These are phyloP conservation scores for Nemurella pictetii DNA, from an alignment of 2,888 invertebrate species.

Conservation along the genomic window DNA sequence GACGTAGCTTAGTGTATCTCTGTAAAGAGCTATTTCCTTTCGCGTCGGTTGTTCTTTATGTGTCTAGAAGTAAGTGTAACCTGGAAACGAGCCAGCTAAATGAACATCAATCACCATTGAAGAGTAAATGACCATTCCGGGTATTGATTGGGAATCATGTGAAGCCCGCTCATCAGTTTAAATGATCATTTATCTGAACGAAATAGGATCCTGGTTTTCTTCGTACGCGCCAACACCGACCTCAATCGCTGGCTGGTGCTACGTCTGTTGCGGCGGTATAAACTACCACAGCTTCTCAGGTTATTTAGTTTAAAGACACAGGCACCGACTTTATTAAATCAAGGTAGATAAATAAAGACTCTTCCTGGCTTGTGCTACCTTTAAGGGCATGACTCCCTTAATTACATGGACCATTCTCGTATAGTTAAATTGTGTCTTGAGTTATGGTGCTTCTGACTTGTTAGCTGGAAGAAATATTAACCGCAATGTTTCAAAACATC, in stretches of 20 bases:
- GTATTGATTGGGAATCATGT: neutral
- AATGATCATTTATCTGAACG: constrained; percentile 8
- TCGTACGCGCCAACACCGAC: neutral
- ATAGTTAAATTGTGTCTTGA: constrained; percentile 39
- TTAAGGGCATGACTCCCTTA: constrained; percentile 32
- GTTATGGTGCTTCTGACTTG: constrained; percentile 32
- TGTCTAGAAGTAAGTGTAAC: neutral
- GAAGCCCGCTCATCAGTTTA: neutral
- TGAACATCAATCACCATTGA: neutral
- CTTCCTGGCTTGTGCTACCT: constrained; percentile 18
- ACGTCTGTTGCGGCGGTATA: neutral
- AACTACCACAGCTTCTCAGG: neutral
- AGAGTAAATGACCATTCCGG: constrained; percentile 6
- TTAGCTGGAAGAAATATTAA: constrained; percentile 24
- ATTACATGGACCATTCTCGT: constrained; percentile 35
- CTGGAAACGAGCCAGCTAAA: neutral
- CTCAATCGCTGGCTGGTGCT: constrained; percentile 7
- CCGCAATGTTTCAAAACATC: constrained; percentile 20
- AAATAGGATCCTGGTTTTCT: constrained; percentile 6
- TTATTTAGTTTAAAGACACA: constrained; percentile 20
- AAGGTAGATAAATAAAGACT: constrained; percentile 23
- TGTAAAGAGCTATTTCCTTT: neutral
- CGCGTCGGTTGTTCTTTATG: neutral
- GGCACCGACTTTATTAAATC: constrained; percentile 29
- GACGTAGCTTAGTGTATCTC: neutral